A percentile compares a stretch with the other conserved stretches of the same genome.
These are phyloP conservation scores for Andrena trimmerana DNA, from an alignment of 2,888 invertebrate species.

Conservation along the genomic window DNA sequence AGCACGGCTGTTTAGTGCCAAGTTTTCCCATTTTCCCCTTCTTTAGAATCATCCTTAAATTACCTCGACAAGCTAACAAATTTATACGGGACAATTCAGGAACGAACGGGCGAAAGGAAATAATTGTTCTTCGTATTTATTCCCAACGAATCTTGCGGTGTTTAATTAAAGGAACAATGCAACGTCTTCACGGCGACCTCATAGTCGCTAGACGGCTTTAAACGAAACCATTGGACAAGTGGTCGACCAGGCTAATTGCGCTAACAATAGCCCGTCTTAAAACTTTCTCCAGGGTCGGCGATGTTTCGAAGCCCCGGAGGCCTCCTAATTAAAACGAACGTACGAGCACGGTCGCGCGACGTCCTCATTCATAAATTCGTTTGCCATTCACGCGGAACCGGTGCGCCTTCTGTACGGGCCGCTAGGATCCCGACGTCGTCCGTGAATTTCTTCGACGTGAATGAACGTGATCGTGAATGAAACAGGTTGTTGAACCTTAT, in stretches of 20 bases:
- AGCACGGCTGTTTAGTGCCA: background rate
- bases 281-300: conserved; percentile 53
- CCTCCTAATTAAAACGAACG: conserved; percentile 54
- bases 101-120: background rate
- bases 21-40: background rate
- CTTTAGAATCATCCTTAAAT: background rate
- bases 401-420: conserved; percentile 5
- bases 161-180: conserved; percentile 34
- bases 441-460: conserved; percentile 40
- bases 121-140: conserved; percentile 15
- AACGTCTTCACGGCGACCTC: conserved; percentile 21
- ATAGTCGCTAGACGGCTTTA: conserved; percentile 11
- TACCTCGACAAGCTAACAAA: background rate
- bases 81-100: background rate
- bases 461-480: conserved; percentile 42
- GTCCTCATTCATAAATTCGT: conserved; percentile 59
- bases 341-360: conserved; percentile 26
- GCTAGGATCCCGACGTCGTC: conserved; percentile 5
- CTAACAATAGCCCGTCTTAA: conserved; percentile 46
- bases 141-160: conserved; percentile 11
- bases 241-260: conserved; percentile 46
- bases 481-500: conserved; percentile 21
- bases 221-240: conserved; percentile 21
- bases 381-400: conserved; percentile 49
- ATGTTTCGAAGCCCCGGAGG: conserved; percentile 34